Conservation (phyloP, 2,797 vertebrate genomes). For the Sebastiscus tertius region DNA sequence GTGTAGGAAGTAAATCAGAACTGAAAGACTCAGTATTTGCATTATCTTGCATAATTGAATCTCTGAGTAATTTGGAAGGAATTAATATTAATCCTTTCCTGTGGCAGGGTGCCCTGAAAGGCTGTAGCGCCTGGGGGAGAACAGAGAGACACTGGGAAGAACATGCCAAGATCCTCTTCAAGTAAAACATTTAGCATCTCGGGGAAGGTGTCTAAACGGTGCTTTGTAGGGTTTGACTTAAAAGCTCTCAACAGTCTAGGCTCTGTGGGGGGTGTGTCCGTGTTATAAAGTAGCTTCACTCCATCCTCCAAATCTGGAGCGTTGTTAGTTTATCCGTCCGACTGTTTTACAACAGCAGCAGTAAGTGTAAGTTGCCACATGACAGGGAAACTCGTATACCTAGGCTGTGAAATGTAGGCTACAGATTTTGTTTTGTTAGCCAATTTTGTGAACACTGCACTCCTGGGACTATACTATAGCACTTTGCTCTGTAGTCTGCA, state of each 20-base stretch:
- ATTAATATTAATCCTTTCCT: conserved; percentile 73
- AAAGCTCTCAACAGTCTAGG: not conserved
- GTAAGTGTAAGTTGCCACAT: not conserved
- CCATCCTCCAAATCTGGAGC: conserved; percentile 14
- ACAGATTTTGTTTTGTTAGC: not conserved
- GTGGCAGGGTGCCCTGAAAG: conserved; percentile 49
- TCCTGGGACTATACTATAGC: not conserved
- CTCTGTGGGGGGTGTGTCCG: not conserved
- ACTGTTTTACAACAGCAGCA: conserved; percentile 1
- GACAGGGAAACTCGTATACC: not conserved
- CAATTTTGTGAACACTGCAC: not conserved
- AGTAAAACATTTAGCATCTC: conserved; percentile 21
- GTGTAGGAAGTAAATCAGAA: conserved; percentile 47
- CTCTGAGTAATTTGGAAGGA: conserved; percentile 59
- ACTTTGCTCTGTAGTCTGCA: not conserved
- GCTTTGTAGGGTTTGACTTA: conserved; percentile 32
- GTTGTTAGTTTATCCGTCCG: not conserved
- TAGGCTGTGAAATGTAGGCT: conserved; percentile 1
- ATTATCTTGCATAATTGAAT: conserved; percentile 75
- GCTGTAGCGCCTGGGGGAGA: conserved; percentile 30
- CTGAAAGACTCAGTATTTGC: conserved; percentile 62
- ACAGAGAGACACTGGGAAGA: conserved; percentile 25
- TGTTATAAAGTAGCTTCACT: conserved; percentile 20
- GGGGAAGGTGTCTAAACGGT: conserved; percentile 8
- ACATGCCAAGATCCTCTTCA: conserved; percentile 22